Conservation (phyloP, 2,113 vertebrate genomes). For the Clupea harengus region DNA sequence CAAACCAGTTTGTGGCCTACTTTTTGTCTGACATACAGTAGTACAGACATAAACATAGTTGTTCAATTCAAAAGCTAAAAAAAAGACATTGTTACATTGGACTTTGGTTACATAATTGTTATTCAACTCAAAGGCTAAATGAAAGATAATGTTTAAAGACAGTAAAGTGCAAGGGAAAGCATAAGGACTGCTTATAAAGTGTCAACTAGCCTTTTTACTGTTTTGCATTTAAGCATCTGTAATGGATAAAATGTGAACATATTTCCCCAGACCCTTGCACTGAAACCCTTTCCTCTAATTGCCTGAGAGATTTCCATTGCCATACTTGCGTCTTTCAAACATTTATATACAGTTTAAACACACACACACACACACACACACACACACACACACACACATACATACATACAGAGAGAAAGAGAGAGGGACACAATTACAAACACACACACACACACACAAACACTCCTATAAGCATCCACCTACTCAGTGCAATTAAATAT, state of each 20-base stretch:
- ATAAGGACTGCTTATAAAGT: neutral
- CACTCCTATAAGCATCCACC: neutral
- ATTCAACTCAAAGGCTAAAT: neutral
- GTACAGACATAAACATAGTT: neutral
- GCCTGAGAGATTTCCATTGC: neutral
- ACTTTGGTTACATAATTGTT: neutral
- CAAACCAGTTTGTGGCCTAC: neutral
- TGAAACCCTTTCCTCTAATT: neutral
- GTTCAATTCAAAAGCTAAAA: neutral
- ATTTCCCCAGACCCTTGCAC: neutral
- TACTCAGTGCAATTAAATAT: slow-evolving; percentile 35
- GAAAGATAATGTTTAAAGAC: neutral
- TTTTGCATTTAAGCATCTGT: neutral
- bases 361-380: neutral
- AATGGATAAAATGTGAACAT: neutral
- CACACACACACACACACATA: slow-evolving; percentile 2
- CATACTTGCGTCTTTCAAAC: neutral
- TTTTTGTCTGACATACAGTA: neutral
- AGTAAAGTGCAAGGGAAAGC: neutral
- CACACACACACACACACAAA: neutral
- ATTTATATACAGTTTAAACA: neutral
- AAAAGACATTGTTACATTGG: no score
- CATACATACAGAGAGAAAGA: neutral
- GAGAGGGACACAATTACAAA: neutral
- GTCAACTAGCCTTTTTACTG: neutral